phyloP scores from a whole-genome alignment of 1,140 invertebrate genomes.

The Tetragnatha versicolor region DNA sequence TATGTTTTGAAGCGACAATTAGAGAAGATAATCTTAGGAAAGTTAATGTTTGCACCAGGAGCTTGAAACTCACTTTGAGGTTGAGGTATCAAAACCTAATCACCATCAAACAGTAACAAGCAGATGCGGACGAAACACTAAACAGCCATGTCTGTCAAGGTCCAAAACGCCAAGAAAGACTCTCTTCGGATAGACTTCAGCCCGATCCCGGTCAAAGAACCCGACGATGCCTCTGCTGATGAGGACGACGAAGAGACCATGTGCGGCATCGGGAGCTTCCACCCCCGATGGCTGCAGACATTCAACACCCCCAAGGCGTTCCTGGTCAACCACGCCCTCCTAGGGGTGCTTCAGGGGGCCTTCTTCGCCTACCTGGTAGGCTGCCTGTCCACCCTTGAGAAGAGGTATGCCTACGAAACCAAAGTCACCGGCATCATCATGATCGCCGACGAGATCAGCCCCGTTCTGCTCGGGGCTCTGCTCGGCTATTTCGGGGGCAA shows the following conservation, averaged over 20 bases:
- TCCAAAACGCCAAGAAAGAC: constrained; percentile 28
- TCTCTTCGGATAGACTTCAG: constrained; percentile 28
- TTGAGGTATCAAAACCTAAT: too few relatives aligned
- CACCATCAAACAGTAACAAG: too few relatives aligned
- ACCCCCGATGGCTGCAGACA: constrained; percentile 68
- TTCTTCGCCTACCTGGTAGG: constrained; percentile 79
- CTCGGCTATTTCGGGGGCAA: constrained; percentile 74
- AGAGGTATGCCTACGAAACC: constrained; percentile 79
- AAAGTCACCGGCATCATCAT: constrained; percentile 72
- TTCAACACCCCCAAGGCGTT: constrained; percentile 80
- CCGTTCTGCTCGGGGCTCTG: constrained; percentile 58
- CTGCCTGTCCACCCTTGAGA: constrained; percentile 80
- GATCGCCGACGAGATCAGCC: constrained; percentile 59
- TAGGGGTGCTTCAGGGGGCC: constrained; percentile 77
- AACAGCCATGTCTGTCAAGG: constrained; percentile 34
- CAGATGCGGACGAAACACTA: too few relatives aligned
- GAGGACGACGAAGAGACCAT: constrained; percentile 12
- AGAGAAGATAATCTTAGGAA: too few relatives aligned
- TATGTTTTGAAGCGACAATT: too few relatives aligned
- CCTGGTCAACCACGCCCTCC: constrained; percentile 75
- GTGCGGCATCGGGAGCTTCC: constrained; percentile 38
- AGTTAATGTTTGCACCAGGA: too few relatives aligned
- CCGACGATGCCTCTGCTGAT: background rate
- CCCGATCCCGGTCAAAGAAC: constrained; percentile 9
- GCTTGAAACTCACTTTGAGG: too few relatives aligned